Percentiles rank a stretch among this genome's conserved stretches.
These are phyloP conservation scores for Heliornis fulica DNA, from an alignment of 2,113 vertebrate genomes.

Conservation along the genomic window DNA sequence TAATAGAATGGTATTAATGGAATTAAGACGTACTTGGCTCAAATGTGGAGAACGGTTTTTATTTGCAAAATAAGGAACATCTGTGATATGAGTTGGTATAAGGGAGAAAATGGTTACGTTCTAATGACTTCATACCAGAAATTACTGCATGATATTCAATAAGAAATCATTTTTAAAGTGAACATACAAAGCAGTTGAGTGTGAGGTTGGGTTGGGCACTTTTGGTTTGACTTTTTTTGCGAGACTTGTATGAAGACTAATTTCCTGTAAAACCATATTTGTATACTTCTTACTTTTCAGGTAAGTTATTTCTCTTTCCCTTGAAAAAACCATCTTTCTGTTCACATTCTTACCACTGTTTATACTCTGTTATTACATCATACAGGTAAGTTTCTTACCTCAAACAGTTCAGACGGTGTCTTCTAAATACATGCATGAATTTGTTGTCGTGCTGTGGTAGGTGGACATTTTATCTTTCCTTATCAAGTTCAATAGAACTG, in stretches of 20 bases:
- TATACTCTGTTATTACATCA: neutral
- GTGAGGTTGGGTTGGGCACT: too few relatives aligned
- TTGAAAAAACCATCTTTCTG: neutral
- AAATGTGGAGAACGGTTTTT: neutral
- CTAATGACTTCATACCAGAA: neutral
- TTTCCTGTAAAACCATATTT: neutral
- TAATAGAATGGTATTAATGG: neutral
- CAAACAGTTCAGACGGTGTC: neutral
- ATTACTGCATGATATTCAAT: neutral
- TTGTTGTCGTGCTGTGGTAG: neutral
- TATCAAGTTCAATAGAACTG: neutral
- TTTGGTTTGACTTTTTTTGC: neutral
- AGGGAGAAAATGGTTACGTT: neutral
- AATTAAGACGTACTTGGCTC: neutral
- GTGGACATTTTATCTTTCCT: accelerated
- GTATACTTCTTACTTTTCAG: neutral
- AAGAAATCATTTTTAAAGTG: neutral
- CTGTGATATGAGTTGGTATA: neutral
- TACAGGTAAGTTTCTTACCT: neutral
- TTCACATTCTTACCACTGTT: neutral
- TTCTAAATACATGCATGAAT: neutral
- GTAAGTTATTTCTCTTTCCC: neutral
- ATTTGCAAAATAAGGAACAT: neutral
- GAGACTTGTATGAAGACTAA: accelerated
- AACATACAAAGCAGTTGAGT: neutral